Base-by-base conservation (phyloP, 1,140 invertebrate genomes). In the Trissolcus basalis region DNA sequence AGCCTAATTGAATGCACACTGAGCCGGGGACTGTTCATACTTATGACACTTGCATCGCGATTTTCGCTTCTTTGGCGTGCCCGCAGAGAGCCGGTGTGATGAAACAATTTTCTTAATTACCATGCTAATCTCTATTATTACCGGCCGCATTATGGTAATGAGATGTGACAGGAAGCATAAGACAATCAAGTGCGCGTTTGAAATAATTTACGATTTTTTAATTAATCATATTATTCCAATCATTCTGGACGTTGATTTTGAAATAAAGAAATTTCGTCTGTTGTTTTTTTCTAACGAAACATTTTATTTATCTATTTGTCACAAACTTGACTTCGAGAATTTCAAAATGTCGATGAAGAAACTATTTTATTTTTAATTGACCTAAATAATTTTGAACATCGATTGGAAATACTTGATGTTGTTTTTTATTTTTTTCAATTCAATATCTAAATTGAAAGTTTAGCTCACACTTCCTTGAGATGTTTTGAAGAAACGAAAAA, bases 51-150 rank as follows among this genome's bases (percentile, higher is more conserved):
- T 33, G 72, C 59, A 49, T 61, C 56, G 44, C 61, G 75, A 74
- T 77, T 77, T 78, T 78, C 36, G 69, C 65, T 78, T 61, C 65
- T 60, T 58, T 78, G 73, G 70, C 65, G 70, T 78, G 70, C 67
- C 65, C 76, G 47, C 70, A 69, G 19, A 6, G 63, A 51, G 64
- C 69, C 69, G 61, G 15, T 54, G 55, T 55, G 75, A 68, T 69
- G 72, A 65, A 71, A 77, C 72, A 85, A 85, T 84, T 85, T 81
- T 80, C 71, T 80, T 85, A 84, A 87, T 86, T 82, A 82, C 67
- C 81, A 83, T 85, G 74, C 79, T 86, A 85, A 85, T 85, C 84
- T 79, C 77, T 72, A 54, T 83, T 80, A 85, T 83, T 83, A 83
- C 71, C 49, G 36, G 35, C 27, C 45, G 70, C 72, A 80, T 81